phyloP scores from a whole-genome alignment of 2,797 vertebrate species.

The Merluccius polli region DNA sequence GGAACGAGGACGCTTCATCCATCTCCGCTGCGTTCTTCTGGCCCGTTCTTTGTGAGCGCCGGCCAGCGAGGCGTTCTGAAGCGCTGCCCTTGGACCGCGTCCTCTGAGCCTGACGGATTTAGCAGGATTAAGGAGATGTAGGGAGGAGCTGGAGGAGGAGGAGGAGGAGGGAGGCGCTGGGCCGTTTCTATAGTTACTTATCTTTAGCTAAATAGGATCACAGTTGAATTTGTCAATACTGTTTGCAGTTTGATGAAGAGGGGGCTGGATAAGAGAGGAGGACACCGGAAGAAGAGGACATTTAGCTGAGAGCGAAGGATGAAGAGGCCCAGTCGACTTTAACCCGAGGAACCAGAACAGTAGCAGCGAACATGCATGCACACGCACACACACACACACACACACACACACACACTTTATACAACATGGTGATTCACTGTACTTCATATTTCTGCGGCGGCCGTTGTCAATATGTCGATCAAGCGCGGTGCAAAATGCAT shows the following conservation, averaged over 20 bases:
- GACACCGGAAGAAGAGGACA: neutral
- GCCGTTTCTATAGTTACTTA: conserved; percentile 8
- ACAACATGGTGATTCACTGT: too few relatives aligned
- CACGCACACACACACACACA: too few relatives aligned
- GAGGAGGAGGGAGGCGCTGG: neutral
- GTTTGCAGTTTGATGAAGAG: conserved; percentile 13
- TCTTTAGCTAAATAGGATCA: conserved; percentile 20
- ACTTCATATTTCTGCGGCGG: neutral
- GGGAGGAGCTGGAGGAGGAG: conserved; percentile 16
- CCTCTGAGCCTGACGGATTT: conserved; percentile 33
- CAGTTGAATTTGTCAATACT: conserved; percentile 19
- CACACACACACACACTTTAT: too few relatives aligned
- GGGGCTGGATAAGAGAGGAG: neutral
- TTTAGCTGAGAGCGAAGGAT: neutral
- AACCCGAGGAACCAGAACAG: neutral
- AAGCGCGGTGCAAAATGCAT: too few relatives aligned
- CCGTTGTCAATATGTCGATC: neutral
- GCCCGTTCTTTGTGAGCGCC: neutral
- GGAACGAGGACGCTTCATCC: neutral
- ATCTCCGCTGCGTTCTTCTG: neutral
- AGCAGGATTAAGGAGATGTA: conserved; percentile 49
- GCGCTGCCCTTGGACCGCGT: conserved; percentile 30
- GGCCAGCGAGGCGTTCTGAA: neutral
- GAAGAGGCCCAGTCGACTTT: neutral
- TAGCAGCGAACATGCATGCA: neutral